phyloP scores from a whole-genome alignment of 2,113 vertebrate genomes.

The Baryphthengus martii region DNA sequence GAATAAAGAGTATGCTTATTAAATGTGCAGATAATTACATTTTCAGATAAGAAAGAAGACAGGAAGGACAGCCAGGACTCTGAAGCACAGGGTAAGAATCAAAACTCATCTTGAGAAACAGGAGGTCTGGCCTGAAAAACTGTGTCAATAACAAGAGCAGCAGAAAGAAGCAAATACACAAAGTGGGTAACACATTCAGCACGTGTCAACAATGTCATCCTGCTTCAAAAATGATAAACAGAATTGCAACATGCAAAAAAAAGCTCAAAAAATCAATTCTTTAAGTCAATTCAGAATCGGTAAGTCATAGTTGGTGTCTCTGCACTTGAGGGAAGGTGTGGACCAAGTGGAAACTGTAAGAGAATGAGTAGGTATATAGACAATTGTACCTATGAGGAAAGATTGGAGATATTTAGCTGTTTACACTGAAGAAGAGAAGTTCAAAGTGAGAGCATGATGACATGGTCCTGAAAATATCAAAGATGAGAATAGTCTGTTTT shows the following conservation, averaged over 20 bases:
- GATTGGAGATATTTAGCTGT: background rate
- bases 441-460: background rate
- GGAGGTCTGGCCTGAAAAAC: background rate
- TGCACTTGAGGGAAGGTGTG: background rate
- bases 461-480: background rate
- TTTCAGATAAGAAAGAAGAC: background rate
- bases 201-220: background rate
- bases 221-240: background rate
- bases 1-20: background rate
- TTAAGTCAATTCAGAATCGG: background rate
- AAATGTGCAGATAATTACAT: background rate
- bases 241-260: background rate
- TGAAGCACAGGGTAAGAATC: background rate
- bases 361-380: background rate
- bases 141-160: background rate
- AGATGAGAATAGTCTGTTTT: background rate
- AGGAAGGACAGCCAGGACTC: background rate
- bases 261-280: background rate
- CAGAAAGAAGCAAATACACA: background rate
- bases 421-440: background rate
- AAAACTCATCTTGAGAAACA: background rate
- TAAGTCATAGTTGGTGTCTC: background rate
- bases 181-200: background rate
- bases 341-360: background rate
- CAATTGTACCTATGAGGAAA: background rate